These are phyloP conservation scores for Tapirus indicus DNA, from an alignment of 2,797 vertebrate genomes.

Conservation along the genomic window DNA sequence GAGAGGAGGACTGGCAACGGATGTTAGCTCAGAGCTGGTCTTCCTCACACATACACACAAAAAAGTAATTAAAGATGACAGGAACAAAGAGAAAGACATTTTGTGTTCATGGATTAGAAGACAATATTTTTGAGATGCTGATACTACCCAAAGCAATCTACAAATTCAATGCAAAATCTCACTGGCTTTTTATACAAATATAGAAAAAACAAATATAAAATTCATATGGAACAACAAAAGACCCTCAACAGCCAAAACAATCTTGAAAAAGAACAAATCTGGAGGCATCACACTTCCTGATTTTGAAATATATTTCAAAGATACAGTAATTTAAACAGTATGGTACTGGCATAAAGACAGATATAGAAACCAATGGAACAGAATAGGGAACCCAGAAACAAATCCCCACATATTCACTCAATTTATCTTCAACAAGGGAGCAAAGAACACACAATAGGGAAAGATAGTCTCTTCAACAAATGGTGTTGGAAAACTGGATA, in stretches of 20 bases:
- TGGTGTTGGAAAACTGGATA: background rate
- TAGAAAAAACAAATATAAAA: background rate
- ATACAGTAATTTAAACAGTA: background rate
- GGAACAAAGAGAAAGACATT: background rate
- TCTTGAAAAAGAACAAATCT: background rate
- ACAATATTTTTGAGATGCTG: background rate
- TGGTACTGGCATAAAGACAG: background rate
- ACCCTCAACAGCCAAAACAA: background rate
- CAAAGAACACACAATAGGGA: background rate
- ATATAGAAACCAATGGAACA: background rate
- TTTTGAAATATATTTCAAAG: background rate
- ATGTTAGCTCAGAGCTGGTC: no score
- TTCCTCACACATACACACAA: no score
- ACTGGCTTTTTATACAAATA: background rate
- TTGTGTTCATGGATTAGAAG: background rate
- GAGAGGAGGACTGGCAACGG: no score
- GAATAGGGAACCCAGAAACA: background rate
- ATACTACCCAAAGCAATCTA: background rate
- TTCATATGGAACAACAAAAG: background rate
- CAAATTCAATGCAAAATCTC: background rate
- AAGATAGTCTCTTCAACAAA: background rate
- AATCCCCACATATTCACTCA: background rate
- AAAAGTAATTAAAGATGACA: background rate
- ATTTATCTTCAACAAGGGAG: background rate
- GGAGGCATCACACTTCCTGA: background rate